Evolutionary conservation across 2,113 vertebrate species (phyloP), one percentile per base, ranked within the genome.

Genomic region (Tragelaphus imberbis): DNA sequence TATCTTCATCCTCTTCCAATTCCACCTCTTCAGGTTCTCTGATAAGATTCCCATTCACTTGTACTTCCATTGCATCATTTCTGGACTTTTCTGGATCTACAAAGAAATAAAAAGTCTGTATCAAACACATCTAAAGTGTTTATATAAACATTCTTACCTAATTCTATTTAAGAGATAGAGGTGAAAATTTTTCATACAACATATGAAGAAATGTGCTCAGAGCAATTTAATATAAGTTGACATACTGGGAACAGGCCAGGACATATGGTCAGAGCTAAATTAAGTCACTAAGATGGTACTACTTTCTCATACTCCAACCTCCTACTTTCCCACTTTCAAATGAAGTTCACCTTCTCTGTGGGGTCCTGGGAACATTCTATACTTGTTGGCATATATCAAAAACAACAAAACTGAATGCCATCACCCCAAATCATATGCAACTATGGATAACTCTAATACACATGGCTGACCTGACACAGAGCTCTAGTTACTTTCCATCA

Each of bases 11-110:
- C 51, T 99, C 98, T 40, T 98, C 98, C 1, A 94, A 21, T 7
- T 99, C 98, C 97, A 97, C 28, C 63, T 79, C 90, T 10, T 99
- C 99, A 81, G 98, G 15, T 87, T 99, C 99, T 33, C 99, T 99
- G 91, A 99, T 98, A 40, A 99, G 94, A 71, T 98, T 99, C 81
- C 99, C 99, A 36, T 99, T 99, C 97, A 99, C 98, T 97, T 99
- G 99, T 53, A 99, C 97, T 3, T 99, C 99, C 28, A 97, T 25
- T 68, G 94, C 88, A 95, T 98, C 99, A 0, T 98, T 99, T 96
- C 98, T 98, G 94, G 93, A 96, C 47, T 98, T 87, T 82, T 99
- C 99, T 99, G 98, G 68, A 79, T 99, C 96, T 98, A 97, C 88
- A 87, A 98, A 98, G 95, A 98, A 98, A 98, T 49, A 56, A 95